A percentile compares a stretch with the other conserved stretches of the same genome.
phyloP scores from a whole-genome alignment of 2,113 vertebrate genomes.

The Oreochromis niloticus region DNA sequence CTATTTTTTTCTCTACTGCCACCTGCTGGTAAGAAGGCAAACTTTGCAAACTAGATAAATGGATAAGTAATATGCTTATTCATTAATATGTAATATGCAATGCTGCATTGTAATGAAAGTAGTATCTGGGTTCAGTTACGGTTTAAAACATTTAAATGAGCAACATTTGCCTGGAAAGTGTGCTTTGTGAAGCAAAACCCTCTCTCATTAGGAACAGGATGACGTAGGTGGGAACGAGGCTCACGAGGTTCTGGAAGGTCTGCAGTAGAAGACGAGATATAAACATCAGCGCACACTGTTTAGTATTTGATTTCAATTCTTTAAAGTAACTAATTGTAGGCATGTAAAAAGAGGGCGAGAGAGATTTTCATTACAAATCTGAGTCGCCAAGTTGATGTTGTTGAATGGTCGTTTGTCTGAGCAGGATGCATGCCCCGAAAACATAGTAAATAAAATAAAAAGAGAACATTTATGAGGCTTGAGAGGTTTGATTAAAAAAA shows the following conservation, averaged over 20 bases:
- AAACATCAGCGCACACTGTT: background rate
- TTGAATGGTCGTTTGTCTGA: background rate
- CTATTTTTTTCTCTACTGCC: background rate
- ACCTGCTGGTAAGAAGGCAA: background rate
- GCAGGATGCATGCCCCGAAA: background rate
- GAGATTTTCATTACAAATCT: background rate
- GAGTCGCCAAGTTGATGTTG: background rate
- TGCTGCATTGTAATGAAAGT: background rate
- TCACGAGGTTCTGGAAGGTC: conserved; percentile 75
- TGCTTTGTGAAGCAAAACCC: background rate
- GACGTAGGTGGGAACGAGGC: conserved; percentile 69
- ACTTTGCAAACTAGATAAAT: background rate
- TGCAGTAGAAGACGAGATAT: conserved; percentile 11
- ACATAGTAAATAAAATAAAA: background rate
- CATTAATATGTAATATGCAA: background rate
- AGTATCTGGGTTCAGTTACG: background rate
- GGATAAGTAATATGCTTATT: background rate
- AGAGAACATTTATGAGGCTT: background rate
- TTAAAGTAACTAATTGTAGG: background rate
- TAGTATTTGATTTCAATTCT: background rate
- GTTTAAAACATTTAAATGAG: background rate
- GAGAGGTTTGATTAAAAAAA: background rate
- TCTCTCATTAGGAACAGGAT: conserved; percentile 64
- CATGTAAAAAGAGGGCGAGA: background rate
- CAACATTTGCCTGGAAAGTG: background rate